A percentile compares a stretch with the other conserved stretches of the same genome.
phyloP scores from a whole-genome alignment of 2,797 vertebrate species.

The Mallotus villosus region DNA sequence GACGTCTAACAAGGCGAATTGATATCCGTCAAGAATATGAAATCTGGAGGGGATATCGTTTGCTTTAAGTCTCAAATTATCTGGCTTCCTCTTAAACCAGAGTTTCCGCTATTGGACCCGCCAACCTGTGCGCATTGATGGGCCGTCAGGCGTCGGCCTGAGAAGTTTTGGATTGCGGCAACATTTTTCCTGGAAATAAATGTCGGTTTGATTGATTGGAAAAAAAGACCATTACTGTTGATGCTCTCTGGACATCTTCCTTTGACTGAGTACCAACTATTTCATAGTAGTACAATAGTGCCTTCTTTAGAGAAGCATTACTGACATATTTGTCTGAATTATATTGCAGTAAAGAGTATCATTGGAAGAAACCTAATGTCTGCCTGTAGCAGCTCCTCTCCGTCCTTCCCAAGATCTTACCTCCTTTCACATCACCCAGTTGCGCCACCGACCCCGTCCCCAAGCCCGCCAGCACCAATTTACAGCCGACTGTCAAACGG shows the following conservation, averaged over 20 bases:
- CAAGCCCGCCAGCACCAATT: conserved; percentile 82
- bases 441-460: conserved; percentile 79
- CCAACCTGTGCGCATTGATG: conserved; percentile 37
- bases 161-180: conserved; percentile 8
- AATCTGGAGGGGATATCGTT: conserved; percentile 47
- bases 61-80: conserved; percentile 43
- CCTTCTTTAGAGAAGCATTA: conserved; percentile 26
- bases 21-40: conserved; percentile 65
- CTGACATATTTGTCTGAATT: conserved; percentile 53
- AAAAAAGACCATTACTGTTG: conserved; percentile 7
- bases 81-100: conserved; percentile 30
- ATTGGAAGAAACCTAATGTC: conserved; percentile 89
- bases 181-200: conserved; percentile 27
- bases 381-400: conserved; percentile 86
- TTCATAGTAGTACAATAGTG: conserved; percentile 25
- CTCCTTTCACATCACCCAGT: conserved; percentile 81
- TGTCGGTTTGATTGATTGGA: conserved; percentile 20
- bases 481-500: conserved; percentile 91
- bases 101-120: conserved; percentile 23
- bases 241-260: conserved; percentile 30
- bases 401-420: conserved; percentile 90
- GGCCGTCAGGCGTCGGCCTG: conserved; percentile 22
- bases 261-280: conserved; percentile 45
- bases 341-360: conserved; percentile 46
- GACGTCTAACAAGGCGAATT: conserved; percentile 65